A percentile compares a stretch with the other conserved stretches of the same genome.
Evolutionary conservation across 2,113 vertebrate genomes (phyloP).

Genomic region (Bombycilla garrulus): DNA sequence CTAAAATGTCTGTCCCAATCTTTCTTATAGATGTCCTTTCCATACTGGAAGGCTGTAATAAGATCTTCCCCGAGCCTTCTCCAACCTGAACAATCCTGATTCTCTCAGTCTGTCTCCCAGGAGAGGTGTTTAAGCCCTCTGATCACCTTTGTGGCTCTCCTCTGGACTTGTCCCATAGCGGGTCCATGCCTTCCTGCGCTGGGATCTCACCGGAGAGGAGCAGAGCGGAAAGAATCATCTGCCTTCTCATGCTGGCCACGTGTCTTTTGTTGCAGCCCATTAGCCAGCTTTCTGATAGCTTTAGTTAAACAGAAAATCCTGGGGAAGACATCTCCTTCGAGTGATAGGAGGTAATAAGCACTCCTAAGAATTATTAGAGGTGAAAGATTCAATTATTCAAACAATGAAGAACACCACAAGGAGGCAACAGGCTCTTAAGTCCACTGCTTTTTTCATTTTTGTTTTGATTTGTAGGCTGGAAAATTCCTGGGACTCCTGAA

Average conservation of each 20-base stretch:
- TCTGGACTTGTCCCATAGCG: neutral
- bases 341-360: neutral
- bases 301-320: neutral
- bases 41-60: neutral
- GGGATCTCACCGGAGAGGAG: neutral
- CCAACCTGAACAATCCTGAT: neutral
- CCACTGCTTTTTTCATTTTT: neutral
- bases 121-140: neutral
- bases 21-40: neutral
- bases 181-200: neutral
- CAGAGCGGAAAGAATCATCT: neutral
- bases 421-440: neutral
- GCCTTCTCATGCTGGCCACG: neutral
- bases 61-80: neutral
- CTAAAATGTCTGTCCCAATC: neutral
- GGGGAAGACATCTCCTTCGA: neutral
- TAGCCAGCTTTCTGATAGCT: neutral
- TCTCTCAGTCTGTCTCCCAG: neutral
- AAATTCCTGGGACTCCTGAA: conserved; percentile 58
- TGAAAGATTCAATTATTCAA: neutral
- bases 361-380: neutral
- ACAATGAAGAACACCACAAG: neutral
- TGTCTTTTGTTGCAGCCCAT: neutral
- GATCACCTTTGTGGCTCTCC: neutral
- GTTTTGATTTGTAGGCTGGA: conserved; percentile 28